Base-by-base conservation (phyloP, 2,797 vertebrate genomes). In the Fratercula arctica region DNA sequence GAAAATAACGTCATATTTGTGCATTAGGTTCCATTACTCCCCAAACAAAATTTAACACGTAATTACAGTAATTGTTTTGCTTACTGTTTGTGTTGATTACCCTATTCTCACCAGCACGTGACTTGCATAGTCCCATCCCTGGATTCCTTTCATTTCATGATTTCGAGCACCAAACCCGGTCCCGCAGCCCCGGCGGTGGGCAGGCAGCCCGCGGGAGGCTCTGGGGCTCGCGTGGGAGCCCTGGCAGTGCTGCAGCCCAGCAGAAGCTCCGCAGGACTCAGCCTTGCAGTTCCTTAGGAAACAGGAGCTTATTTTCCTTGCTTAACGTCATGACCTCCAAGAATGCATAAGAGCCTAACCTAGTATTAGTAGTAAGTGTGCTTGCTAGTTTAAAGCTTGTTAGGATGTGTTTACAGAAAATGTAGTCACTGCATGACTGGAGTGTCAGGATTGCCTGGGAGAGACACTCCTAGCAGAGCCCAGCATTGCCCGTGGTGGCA, bases 31-130 rank as follows among this genome's bases (percentile, higher is more conserved):
- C 94, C 93, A 97, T 96, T 88, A 96, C 67, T 96, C 88, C 95
- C 86, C 92, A 96, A 90, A 96, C 88, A 87, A 88, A 94, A 93
- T 95, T 89, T 69, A 77, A 46, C 37, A 17, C 64, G 2, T 97
- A 97, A 97, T 97, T 97, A 96, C 54, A 76, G 57, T 97, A 97
- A 97, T 97, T 96, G 94, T 79, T 91, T 57, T 54, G 92, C 93
- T 94, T 82, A 6, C 73, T 82, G 48, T 45, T 95, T 45, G 83
- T 54, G 41, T 91, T 96, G 57, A 96, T 95, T 96, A 95, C 48
- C 92, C 74, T 78, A 41, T 94, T 90, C 93, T 82, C 63, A 8
- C 26, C 74, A 16, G 76, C 92, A 82, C 6, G 28, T 96, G 86
- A 90, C 74, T 11, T 14, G 37, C 12, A 5, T 2, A 1, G 60